Base-by-base conservation (phyloP, 2,113 vertebrate species). In the Elachura formosa region DNA sequence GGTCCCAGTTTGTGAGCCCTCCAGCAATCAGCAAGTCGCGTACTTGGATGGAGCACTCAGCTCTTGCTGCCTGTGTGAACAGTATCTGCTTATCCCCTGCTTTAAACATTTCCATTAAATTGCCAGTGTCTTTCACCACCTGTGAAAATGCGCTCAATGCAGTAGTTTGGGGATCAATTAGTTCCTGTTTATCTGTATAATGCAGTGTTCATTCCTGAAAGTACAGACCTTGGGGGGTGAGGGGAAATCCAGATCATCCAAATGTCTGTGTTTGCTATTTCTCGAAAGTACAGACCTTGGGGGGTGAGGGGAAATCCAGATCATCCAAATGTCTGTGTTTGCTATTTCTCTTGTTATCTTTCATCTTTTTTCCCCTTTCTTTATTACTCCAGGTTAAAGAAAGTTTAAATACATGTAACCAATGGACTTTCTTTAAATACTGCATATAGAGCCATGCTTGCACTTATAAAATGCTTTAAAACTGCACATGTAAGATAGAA, bases 11-110 rank as follows among this genome's bases (percentile, higher is more conserved):
- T 56, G 68, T 33, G 36, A 31, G 34, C 48, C 20, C 34, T 36
- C 5, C 20, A 59, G 33, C 68, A 24, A 4, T 4, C 14, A 24
- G 22, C 34, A 11, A 16, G 33, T 34, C 3, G 0, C 6, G 10
- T 55, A 31, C 22, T 21, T 11, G 18, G 17, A 14, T 51, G 38
- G 12, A 25, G 4, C 2, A 7, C 34, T 40, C 24, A 26, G 23
- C 36, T 43, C 9, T 20, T n/a, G 31, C 36, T 18, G 21, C 51
- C 15, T 48, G 7, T 38, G 33, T 6, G 9, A 43, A 9, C 4
- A 36, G 16, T 41, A 6, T n/a, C 54, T 21, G 6, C 28, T 24
- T 12, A 3, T 17, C 38, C 24, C 43, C 49, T 0, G 0, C 26
- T 45, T 58, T 36, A 58, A 73, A 41, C 8, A 2, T 22, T 33